Evolutionary conservation across 1,140 invertebrate species (phyloP).

Genomic region (Aporrectodea caliginosa): DNA sequence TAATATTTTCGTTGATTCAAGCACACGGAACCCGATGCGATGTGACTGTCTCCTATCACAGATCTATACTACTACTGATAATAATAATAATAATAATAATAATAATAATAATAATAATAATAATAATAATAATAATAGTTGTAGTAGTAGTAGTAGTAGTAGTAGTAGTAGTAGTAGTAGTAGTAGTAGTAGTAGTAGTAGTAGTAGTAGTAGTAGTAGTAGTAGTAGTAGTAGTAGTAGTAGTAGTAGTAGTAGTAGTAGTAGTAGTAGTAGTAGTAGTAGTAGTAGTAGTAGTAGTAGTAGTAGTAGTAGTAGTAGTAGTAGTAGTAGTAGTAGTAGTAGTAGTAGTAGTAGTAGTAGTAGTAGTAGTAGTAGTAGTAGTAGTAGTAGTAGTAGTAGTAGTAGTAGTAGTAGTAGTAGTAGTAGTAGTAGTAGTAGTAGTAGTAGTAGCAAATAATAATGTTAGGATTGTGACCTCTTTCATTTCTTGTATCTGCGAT

Average conservation of each 20-base stretch:
- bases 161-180: background rate
- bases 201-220: background rate
- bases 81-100: too few relatives aligned
- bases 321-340: background rate
- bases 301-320: constrained; percentile 3
- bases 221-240: background rate
- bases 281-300: constrained; percentile 2
- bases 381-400: constrained; percentile 2
- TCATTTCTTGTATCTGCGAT: constrained; percentile 67
- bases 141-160: too few relatives aligned
- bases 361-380: constrained; percentile 1
- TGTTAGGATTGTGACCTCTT: constrained; percentile 60
- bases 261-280: constrained; percentile 2
- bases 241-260: background rate
- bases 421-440: constrained; percentile 3
- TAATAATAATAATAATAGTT: too few relatives aligned
- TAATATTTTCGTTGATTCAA: too few relatives aligned
- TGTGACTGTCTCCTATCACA: too few relatives aligned
- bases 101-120: too few relatives aligned
- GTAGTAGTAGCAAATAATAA: background rate
- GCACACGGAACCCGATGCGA: too few relatives aligned
- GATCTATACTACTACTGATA: too few relatives aligned
- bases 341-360: background rate
- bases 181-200: background rate
- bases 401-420: constrained; percentile 2